Base-by-base conservation (phyloP, 2,113 vertebrate genomes). In the Dicrurus megarhynchus region DNA sequence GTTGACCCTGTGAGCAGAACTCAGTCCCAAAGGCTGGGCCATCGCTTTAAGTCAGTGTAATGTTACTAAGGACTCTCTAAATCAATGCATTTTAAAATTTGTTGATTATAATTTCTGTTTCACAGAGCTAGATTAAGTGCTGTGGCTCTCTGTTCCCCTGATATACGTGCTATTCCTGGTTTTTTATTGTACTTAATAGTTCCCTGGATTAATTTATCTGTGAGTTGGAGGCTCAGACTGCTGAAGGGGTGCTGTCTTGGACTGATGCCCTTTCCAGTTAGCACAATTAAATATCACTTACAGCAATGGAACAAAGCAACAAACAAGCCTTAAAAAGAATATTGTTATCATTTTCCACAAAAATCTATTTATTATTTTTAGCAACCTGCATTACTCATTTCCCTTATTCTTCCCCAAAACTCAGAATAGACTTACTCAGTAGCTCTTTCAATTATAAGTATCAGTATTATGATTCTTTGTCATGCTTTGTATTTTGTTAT, bases 391-490 rank as follows among this genome's bases (percentile, higher is more conserved):
- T 84, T 75, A 70, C 6, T 87, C 5, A 0, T 89, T 74, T 84
- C 42, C 59, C 21, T 76, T 87, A 67, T 56, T 84, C 79, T 84
- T 92, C 44, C 44, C 49, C 37, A 64, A 71, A 84, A 78, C 73
- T 46, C 61, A 61, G 60, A 50, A 41, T 3, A 67, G 10, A 16
- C 24, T 82, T 82, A 77, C 41, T 70, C 59, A 52, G 56, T 49
- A 84, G 44, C 77, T 84, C 73, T 89, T 97, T 89, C 88, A 87
- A 39, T 90, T 82, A 87, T 61, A 60, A 81, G 73, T 78, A 47
- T 67, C 47, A 42, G 47, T 53, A 49, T 52, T 89, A 75, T 16
- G 52, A 89, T 84, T 90, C 92, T 96, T 87, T 82, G 80, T 90
- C 44, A 64, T 17, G 52, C 60, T 89, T 82, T 61, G 79, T 90